Conservation (phyloP, 2,797 vertebrate species). For the Setipinna tenuifilis region DNA sequence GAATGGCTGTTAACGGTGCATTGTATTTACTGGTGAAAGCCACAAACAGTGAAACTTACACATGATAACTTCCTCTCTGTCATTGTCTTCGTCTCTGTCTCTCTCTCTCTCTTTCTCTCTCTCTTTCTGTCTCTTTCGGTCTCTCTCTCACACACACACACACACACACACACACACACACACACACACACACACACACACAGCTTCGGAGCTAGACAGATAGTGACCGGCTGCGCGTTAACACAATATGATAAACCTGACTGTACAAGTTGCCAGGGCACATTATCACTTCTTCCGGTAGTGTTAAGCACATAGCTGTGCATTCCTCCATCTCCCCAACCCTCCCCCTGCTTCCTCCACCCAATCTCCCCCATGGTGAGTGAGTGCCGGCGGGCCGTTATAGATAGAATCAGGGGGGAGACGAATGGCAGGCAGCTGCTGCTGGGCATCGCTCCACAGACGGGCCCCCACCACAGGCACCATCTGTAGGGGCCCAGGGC, state of each 20-base stretch:
- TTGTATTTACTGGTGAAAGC: not conserved
- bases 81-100: too few species aligned
- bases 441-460: slow-evolving; percentile 45
- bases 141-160: too few species aligned
- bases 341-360: not conserved
- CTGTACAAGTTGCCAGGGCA: not conserved
- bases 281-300: not conserved
- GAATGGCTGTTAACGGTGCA: not conserved
- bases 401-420: not conserved
- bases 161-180: too few species aligned
- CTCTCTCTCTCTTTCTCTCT: too few species aligned
- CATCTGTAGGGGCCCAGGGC: slow-evolving; percentile 39
- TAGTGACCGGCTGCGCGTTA: not conserved
- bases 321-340: not conserved
- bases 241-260: not conserved
- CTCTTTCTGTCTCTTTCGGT: too few species aligned
- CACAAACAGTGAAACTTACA: not conserved
- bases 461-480: slow-evolving; percentile 25
- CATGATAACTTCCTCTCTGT: too few species aligned
- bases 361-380: too few species aligned
- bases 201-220: not conserved
- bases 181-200: not conserved
- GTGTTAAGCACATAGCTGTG: not conserved
- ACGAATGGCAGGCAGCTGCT: slow-evolving; percentile 45
- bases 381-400: not conserved